Conservation (phyloP, 2,797 vertebrate species). For the Sciaenops ocellatus region DNA sequence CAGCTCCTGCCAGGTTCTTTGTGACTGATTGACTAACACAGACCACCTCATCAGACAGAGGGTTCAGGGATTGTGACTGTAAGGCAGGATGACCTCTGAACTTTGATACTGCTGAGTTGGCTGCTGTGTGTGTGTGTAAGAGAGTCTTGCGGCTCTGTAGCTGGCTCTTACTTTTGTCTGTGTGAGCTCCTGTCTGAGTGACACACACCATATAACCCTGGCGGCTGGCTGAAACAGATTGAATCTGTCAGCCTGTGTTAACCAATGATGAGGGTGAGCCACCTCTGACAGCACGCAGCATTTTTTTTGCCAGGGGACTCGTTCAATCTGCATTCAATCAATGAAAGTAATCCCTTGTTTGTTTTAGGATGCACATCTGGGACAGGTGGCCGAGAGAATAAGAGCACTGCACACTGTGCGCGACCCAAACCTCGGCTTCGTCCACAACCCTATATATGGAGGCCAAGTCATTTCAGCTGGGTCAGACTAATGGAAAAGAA, state of each 20-base stretch:
- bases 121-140: slow-evolving; percentile 12
- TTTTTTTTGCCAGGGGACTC: slow-evolving; percentile 80
- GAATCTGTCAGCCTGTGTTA: slow-evolving; percentile 91
- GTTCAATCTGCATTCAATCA: slow-evolving; percentile 93
- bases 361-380: slow-evolving; percentile 76
- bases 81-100: slow-evolving; percentile 15
- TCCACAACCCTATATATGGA: slow-evolving; percentile 28
- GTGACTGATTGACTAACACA: slow-evolving; percentile 9
- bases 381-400: slow-evolving; percentile 70
- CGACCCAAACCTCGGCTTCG: slow-evolving; percentile 24
- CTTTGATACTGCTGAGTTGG: slow-evolving; percentile 23
- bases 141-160: slow-evolving; percentile 8
- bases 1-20: neutral
- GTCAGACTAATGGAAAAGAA: slow-evolving; percentile 50
- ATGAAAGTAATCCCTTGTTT: slow-evolving; percentile 92
- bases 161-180: slow-evolving; percentile 78
- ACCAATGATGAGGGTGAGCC: slow-evolving; percentile 88
- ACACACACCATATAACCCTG: slow-evolving; percentile 82
- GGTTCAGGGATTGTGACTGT: neutral
- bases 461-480: slow-evolving; percentile 44
- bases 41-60: slow-evolving; percentile 12
- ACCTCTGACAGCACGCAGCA: slow-evolving; percentile 84
- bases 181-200: slow-evolving; percentile 75
- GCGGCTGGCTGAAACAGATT: slow-evolving; percentile 88
- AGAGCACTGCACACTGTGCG: neutral